Evolutionary conservation across 2,113 vertebrate genomes (phyloP), one percentile per base, ranked within the genome.

Genomic region (Bolborhynchus lineola): DNA sequence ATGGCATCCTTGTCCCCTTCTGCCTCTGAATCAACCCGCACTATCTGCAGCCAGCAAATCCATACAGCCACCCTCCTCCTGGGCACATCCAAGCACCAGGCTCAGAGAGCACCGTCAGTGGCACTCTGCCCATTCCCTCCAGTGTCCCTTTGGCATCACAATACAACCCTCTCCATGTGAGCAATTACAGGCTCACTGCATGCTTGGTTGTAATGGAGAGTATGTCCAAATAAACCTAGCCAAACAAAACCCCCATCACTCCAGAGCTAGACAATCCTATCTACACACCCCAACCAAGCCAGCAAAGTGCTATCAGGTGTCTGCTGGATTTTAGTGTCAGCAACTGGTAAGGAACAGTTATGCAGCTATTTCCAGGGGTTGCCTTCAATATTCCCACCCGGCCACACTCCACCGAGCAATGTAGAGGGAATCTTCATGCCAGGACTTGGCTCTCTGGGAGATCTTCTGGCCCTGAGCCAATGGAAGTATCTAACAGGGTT

Each of bases 31-130:
- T 1, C 50, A 71, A 25, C 18, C 39, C 2, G 0, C 4, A 28
- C 44, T 17, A 35, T 26, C 57, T 29, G 42, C 8, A 1, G 31
- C 41, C 57, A 44, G 63, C 3, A 21, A 49, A 50, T 5, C 26
- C 9, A 0, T 2, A 13, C 10, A 75, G 60, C 44, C 49, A 33
- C 64, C 41, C 37, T 44, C 29, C 57, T 67, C 57, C 50, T 2
- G 10, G 26, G 75, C 70, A 59, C 9, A 35, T 12, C 65, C 78
- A 9, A 50, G 31, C 63, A 14, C 74, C 84, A 52, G 41, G 64
- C 67, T 59, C 1, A 0, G 41, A 37, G 12, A 3, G 12, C 35
- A 44, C 53, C 1, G 2, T 6, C 62, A 52, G 78, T 2, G 8
- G n/a, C 59, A 21, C 37, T 20, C 67, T 44, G 57, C 47, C 1